These are phyloP conservation scores for Penaeus vannamei DNA, from an alignment of 1,140 invertebrate genomes.

Conservation along the genomic window DNA sequence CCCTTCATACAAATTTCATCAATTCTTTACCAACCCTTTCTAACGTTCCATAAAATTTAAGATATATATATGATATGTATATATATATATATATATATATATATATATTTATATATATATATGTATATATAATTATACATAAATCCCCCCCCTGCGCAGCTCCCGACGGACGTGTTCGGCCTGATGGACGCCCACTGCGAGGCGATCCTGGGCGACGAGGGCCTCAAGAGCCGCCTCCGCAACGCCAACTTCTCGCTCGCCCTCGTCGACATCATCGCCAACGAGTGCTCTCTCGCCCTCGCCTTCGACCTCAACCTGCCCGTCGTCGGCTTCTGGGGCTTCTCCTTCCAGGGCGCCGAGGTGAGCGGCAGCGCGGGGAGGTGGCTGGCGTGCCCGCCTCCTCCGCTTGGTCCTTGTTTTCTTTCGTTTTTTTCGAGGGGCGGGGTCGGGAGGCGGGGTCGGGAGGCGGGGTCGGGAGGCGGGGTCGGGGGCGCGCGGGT, in stretches of 20 bases:
- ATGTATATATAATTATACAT: too few species aligned
- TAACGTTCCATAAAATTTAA: too few species aligned
- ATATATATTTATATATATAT: too few species aligned
- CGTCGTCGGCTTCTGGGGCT: slow-evolving; percentile 68
- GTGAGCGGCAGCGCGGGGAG: slow-evolving; percentile 10
- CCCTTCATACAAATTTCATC: too few species aligned
- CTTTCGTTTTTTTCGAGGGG: too few species aligned
- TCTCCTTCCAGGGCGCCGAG: slow-evolving; percentile 66
- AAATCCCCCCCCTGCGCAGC: not conserved
- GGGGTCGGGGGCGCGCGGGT: too few species aligned
- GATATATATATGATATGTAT: too few species aligned
- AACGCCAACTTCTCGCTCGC: slow-evolving; percentile 61
- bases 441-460: too few species aligned
- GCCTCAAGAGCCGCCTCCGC: slow-evolving; percentile 34
- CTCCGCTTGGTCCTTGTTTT: too few species aligned
- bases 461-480: too few species aligned
- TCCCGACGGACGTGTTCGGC: slow-evolving; percentile 60
- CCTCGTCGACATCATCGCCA: slow-evolving; percentile 67
- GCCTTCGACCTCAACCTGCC: slow-evolving; percentile 65
- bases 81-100: too few species aligned
- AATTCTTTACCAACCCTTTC: too few species aligned
- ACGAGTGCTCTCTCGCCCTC: slow-evolving; percentile 69
- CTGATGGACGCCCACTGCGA: slow-evolving; percentile 65
- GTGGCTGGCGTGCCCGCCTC: not conserved
- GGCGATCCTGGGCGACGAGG: slow-evolving; percentile 53